Evolutionary conservation across 2,888 invertebrate genomes (phyloP).

Genomic region (Mythimna vitellina): DNA sequence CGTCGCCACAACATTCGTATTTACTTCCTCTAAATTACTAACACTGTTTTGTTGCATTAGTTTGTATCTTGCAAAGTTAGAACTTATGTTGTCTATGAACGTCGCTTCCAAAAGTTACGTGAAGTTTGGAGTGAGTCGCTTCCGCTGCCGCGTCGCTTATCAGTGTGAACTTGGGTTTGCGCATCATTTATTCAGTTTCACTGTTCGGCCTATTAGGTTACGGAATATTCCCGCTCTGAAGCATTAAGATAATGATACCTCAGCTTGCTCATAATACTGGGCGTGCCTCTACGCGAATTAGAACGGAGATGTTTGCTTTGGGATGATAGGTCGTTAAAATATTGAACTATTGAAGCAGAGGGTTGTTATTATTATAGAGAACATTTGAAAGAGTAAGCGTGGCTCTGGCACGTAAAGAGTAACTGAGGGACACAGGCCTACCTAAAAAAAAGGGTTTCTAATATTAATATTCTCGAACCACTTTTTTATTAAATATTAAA

Average conservation of each 20-base stretch:
- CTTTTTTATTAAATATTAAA: no score
- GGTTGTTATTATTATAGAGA: no score
- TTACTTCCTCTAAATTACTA: slow-evolving; percentile 50
- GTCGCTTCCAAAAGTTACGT: slow-evolving; percentile 14
- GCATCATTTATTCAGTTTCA: slow-evolving; percentile 76
- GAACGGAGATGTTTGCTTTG: slow-evolving; percentile 43
- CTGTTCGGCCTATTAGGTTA: slow-evolving; percentile 73
- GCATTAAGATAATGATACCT: slow-evolving; percentile 75
- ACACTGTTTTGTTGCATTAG: slow-evolving; percentile 22
- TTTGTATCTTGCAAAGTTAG: slow-evolving; percentile 31
- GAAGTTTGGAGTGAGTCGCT: slow-evolving; percentile 3
- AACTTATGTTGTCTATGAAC: slow-evolving; percentile 2
- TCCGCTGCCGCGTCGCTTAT: slow-evolving; percentile 41
- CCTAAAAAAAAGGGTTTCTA: no score
- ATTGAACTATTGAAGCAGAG: neutral
- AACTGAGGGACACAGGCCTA: no score
- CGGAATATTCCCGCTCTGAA: slow-evolving; percentile 70
- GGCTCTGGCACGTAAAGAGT: no score
- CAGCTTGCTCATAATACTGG: slow-evolving; percentile 59
- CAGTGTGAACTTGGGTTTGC: slow-evolving; percentile 23
- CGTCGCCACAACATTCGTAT: slow-evolving; percentile 27
- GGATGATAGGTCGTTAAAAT: neutral
- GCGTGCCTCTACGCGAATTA: slow-evolving; percentile 49
- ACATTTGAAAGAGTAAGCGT: no score
- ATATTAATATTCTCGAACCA: no score